Base-by-base conservation (phyloP, 1,140 invertebrate species). In the Popillia japonica region DNA sequence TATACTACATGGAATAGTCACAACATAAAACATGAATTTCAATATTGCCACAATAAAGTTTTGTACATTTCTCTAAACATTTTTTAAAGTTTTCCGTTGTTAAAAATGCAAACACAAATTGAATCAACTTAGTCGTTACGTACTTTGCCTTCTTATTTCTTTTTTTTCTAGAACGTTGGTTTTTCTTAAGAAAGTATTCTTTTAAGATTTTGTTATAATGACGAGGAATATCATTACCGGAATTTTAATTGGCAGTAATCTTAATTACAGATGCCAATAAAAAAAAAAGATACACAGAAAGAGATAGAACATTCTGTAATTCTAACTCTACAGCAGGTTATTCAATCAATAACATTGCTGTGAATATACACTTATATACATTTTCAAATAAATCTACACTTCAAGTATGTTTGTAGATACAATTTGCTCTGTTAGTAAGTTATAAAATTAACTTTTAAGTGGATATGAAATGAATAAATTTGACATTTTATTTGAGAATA, bases 201-300 rank as follows among this genome's bases (percentile, higher is more conserved):
- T 68, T 68, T 23, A 20, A 2, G 27, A 23, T 20, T 68, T 68
- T 3, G 27, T 68, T 34, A 9, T 27, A 27, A 68, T 34, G 61
- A 8, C 7, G n/a, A 27, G 20, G 22, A 0, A 27, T 22, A 20
- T 23, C 27, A 68, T 68, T 68, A 68, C 1, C 61, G 61, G 20
- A 68, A 68, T 68, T 68, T 68, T 68, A 68, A 68, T 68, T 34
- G 61, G 6, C 27, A 68, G 61, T 7, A 68, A 68, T 68, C 27
- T 68, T 68, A 68, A 20, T 68, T n/a, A 4, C n/a, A 68, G 6
- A 22, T 68, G 20, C 22, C 27, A 68, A 23, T 68, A 22, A 68
- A 34, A 6, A 7, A 20, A 34, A 6, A 14, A 68, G 20, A 68
- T 4, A 55, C 14, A 14, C 9, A 17, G 48, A 55, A 55, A 14